A percentile compares a stretch with the other conserved stretches of the same genome.
Evolutionary conservation across 2,888 invertebrate species (phyloP).

Genomic region (Pherbina coryleti): DNA sequence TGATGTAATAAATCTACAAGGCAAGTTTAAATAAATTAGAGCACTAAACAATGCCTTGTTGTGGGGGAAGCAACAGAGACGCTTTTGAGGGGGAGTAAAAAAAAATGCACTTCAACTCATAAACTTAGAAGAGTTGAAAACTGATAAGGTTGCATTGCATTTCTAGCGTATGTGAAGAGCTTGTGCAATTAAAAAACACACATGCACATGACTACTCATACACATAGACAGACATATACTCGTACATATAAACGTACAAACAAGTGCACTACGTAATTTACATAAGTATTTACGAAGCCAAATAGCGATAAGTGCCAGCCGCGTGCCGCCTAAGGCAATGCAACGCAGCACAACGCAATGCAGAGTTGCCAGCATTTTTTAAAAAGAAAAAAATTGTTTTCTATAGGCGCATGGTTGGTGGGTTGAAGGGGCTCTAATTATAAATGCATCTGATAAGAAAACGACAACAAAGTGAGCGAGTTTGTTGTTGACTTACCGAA

Average conservation of each 20-base stretch:
- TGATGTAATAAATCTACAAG: conserved; percentile 27
- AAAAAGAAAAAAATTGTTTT: background rate
- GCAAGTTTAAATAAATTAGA: conserved; percentile 17
- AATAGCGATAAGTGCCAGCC: background rate
- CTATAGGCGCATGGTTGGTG: background rate
- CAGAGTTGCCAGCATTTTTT: conserved; percentile 2
- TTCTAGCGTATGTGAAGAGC: background rate
- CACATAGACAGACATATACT: background rate
- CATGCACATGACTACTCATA: background rate
- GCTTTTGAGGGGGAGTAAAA: background rate
- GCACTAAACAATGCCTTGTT: background rate
- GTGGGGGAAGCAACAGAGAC: background rate
- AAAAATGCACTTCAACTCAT: conserved; percentile 20
- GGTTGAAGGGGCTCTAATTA: conserved; percentile 43
- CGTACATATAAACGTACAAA: background rate
- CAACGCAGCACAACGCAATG: background rate
- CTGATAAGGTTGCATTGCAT: conserved; percentile 21
- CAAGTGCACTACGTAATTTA: conserved; percentile 20
- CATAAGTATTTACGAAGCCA: conserved; percentile 13
- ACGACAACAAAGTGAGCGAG: background rate
- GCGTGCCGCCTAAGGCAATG: background rate
- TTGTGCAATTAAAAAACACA: conserved; percentile 27
- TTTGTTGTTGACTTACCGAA: background rate
- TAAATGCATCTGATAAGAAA: conserved; percentile 49
- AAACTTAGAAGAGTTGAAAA: conserved; percentile 4